Conservation (phyloP, 2,888 invertebrate species). For the Ommatoiulus sabulosus region DNA sequence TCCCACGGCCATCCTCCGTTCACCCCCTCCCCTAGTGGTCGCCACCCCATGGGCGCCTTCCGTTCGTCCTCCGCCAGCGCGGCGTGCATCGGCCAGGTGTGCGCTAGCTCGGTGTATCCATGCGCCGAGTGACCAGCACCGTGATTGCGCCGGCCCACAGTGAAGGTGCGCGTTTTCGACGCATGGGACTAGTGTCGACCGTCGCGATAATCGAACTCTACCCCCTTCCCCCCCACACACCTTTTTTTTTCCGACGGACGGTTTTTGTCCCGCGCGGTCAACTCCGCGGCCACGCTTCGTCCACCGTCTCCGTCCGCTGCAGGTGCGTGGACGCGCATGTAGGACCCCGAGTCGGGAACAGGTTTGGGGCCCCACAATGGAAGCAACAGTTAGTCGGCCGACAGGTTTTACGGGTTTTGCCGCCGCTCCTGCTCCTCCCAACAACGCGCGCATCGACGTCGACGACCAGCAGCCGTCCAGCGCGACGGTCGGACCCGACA, state of each 20-base stretch:
- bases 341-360: slow-evolving; percentile 55
- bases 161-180: slow-evolving; percentile 7
- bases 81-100: slow-evolving; percentile 24
- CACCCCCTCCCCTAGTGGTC: background rate
- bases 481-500: slow-evolving; percentile 50
- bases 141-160: background rate
- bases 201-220: background rate
- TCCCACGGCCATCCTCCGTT: background rate
- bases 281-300: background rate
- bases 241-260: too few relatives aligned
- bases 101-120: background rate
- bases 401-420: slow-evolving; percentile 55
- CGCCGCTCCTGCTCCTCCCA: slow-evolving; percentile 50
- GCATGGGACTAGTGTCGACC: slow-evolving; percentile 34
- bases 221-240: background rate
- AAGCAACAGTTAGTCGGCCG: slow-evolving; percentile 54
- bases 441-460: background rate
- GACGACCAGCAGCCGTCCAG: slow-evolving; percentile 42
- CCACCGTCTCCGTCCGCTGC: background rate
- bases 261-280: too few relatives aligned
- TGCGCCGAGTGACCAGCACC: slow-evolving; percentile 29
- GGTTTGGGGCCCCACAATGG: slow-evolving; percentile 56
- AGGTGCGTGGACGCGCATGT: background rate
- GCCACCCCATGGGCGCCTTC: background rate
- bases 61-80: background rate